These are phyloP conservation scores for Corythoichthys intestinalis DNA, from an alignment of 2,113 vertebrate genomes.

Conservation along the genomic window DNA sequence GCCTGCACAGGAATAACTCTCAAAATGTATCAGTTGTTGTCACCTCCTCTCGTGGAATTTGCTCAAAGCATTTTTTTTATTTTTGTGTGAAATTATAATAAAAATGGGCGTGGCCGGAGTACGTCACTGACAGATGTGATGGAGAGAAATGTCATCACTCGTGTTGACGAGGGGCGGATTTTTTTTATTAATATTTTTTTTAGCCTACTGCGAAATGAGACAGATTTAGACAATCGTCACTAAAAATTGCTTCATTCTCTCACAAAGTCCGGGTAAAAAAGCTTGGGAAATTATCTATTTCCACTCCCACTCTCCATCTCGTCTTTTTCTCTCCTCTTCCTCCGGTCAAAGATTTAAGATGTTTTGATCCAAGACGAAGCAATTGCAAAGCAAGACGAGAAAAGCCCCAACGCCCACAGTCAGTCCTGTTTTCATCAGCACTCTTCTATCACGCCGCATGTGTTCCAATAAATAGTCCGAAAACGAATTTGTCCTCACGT, in stretches of 20 bases:
- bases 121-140: constrained; percentile 66
- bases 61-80: background rate
- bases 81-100: constrained; percentile 58
- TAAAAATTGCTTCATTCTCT: constrained; percentile 1
- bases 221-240: constrained; percentile 31
- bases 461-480: constrained; percentile 44
- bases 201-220: background rate
- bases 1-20: constrained; percentile 13
- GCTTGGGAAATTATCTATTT: constrained; percentile 58
- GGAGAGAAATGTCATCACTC: constrained; percentile 69
- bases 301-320: background rate
- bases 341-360: constrained; percentile 54
- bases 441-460: constrained; percentile 59
- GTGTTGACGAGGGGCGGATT: constrained; percentile 44
- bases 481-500: constrained; percentile 27
- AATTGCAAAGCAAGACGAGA: constrained; percentile 70
- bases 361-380: constrained; percentile 72
- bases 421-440: constrained; percentile 79
- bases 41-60: constrained; percentile 30
- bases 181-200: no score
- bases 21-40: constrained; percentile 4
- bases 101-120: constrained; percentile 74
- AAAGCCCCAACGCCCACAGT: constrained; percentile 76
- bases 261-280: constrained; percentile 35
- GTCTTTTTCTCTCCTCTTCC: background rate